These are phyloP conservation scores for Eudasyphora cyanicolor DNA, from an alignment of 2,888 invertebrate species.

Conservation along the genomic window DNA sequence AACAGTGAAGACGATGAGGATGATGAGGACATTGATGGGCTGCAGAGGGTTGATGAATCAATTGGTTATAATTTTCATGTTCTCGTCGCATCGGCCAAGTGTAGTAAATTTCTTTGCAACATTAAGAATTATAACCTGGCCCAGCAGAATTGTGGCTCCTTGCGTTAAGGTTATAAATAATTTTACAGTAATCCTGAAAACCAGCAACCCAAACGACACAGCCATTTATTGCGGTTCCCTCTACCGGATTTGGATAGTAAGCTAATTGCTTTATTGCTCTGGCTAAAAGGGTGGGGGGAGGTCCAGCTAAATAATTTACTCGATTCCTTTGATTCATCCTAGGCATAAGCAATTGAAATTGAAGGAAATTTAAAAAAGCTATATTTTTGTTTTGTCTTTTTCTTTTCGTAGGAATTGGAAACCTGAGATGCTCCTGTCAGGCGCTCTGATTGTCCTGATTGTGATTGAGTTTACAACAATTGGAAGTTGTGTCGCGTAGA, in stretches of 20 bases:
- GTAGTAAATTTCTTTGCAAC: not conserved
- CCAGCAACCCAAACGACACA: not conserved
- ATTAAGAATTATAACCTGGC: conserved; percentile 48
- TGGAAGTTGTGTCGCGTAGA: conserved; percentile 76
- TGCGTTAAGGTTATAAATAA: conserved; percentile 52
- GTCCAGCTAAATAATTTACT: not conserved
- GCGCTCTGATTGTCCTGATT: not conserved
- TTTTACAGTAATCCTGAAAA: conserved; percentile 34
- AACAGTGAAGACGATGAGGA: not conserved
- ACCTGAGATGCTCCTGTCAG: not conserved
- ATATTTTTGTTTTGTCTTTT: not conserved
- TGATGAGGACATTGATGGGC: not conserved
- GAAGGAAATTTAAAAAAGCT: conserved; percentile 1
- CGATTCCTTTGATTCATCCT: too few relatives aligned
- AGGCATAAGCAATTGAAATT: not conserved
- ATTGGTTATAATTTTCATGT: conserved; percentile 1
- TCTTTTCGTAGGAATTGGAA: not conserved
- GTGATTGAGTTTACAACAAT: conserved; percentile 61
- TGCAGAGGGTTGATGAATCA: not conserved
- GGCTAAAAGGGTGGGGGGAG: too few relatives aligned
- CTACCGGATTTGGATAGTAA: not conserved
- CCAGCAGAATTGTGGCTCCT: conserved; percentile 52
- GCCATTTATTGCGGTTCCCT: conserved; percentile 20
- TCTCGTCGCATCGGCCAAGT: not conserved
- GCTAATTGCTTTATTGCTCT: conserved; percentile 27